A percentile compares a stretch with the other conserved stretches of the same genome.
These are phyloP conservation scores for Salvelinus namaycush DNA, from an alignment of 2,113 vertebrate genomes.

Conservation along the genomic window DNA sequence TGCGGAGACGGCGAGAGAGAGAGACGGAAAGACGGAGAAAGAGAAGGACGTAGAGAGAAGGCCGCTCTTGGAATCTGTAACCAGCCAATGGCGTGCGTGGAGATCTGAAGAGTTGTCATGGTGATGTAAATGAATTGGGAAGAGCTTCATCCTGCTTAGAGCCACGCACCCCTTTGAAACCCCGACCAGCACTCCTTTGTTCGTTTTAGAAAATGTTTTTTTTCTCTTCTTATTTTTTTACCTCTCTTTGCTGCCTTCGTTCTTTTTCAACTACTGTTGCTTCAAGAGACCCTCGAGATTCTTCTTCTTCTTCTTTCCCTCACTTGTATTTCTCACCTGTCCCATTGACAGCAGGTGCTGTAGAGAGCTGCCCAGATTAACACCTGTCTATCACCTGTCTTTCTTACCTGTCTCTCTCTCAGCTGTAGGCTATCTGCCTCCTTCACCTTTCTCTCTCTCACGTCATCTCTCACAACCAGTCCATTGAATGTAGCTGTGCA, in stretches of 20 bases:
- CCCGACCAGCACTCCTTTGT: slow-evolving; percentile 65
- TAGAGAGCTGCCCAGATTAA: too few species aligned
- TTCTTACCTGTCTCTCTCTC: too few species aligned
- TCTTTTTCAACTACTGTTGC: slow-evolving; percentile 25
- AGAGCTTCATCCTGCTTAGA: slow-evolving; percentile 77
- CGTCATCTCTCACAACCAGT: neutral
- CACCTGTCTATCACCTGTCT: too few species aligned
- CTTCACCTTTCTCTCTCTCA: neutral
- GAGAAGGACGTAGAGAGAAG: slow-evolving; percentile 37
- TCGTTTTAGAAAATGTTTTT: slow-evolving; percentile 69
- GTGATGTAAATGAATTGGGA: slow-evolving; percentile 84
- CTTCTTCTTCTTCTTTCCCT: slow-evolving; percentile 13
- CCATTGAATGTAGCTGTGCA: too few species aligned
- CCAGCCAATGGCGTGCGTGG: slow-evolving; percentile 47
- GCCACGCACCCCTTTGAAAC: slow-evolving; percentile 71
- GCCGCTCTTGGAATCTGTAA: slow-evolving; percentile 71
- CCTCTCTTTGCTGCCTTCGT: too few species aligned
- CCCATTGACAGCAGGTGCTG: too few species aligned
- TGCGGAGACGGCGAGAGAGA: slow-evolving; percentile 52
- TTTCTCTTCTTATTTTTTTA: slow-evolving; percentile 27
- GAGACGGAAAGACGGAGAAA: slow-evolving; percentile 25
- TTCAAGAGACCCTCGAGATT: slow-evolving; percentile 36
- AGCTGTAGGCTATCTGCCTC: neutral
- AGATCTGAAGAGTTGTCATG: slow-evolving; percentile 80
- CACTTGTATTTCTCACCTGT: too few species aligned